phyloP scores from a whole-genome alignment of 1,140 invertebrate species.

The Uloborus diversus region DNA sequence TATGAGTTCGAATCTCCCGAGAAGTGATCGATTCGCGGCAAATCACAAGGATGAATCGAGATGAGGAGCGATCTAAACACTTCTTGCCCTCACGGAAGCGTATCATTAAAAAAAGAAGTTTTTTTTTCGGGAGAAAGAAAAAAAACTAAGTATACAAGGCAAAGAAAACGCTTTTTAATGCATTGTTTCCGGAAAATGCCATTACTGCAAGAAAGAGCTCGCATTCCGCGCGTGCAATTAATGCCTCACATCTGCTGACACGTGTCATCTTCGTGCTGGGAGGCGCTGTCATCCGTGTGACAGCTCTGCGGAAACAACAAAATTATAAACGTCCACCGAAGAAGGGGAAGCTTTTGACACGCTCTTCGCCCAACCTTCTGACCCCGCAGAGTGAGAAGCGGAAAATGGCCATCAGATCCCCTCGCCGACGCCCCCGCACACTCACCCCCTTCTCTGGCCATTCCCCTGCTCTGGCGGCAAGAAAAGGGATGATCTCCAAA shows the following conservation, averaged over 20 bases:
- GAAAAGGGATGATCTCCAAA: constrained; percentile 31
- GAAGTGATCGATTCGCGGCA: too few relatives aligned
- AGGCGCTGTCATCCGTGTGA: constrained; percentile 27
- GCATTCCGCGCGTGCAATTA: constrained; percentile 42
- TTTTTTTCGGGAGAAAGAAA: too few relatives aligned
- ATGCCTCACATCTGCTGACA: constrained; percentile 33
- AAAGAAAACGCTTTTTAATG: too few relatives aligned
- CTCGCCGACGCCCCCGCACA: too few relatives aligned
- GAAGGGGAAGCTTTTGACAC: constrained; percentile 29
- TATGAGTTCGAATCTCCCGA: too few relatives aligned
- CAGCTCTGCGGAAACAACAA: constrained; percentile 44
- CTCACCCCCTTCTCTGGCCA: constrained; percentile 1
- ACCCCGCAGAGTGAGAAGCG: constrained; percentile 38
- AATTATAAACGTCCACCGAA: constrained; percentile 48
- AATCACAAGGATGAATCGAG: too few relatives aligned
- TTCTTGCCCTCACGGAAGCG: constrained; percentile 29
- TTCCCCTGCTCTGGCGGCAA: background rate
- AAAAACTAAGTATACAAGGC: too few relatives aligned
- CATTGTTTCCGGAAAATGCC: too few relatives aligned
- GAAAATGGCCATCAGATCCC: constrained; percentile 46
- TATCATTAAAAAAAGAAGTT: constrained; percentile 40
- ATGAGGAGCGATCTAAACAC: constrained; percentile 40
- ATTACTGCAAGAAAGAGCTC: too few relatives aligned
- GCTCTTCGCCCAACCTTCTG: constrained; percentile 43
- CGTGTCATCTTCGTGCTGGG: constrained; percentile 13